Base-by-base conservation (phyloP, 2,888 invertebrate species). In the Cancer borealis region DNA sequence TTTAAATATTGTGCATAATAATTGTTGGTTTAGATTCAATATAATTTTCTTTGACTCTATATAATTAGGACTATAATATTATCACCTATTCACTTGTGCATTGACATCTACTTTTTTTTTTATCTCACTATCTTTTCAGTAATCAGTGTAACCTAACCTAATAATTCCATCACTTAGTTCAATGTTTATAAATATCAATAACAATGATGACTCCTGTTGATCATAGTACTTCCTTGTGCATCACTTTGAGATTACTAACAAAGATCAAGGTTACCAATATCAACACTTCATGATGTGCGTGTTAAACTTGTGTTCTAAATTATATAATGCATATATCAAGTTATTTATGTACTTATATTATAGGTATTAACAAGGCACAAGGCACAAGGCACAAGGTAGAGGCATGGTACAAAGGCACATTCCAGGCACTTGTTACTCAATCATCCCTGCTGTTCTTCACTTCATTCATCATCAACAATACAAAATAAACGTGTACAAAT, bases 351-450 rank as follows among this genome's bases (percentile, higher is more conserved):
- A 84, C 60, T 21, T 21, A 60, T 60, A 39, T 39, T 66, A 66
- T 66, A 14, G 3, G 54, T 54, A 54, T 14, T 54, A 14, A 14
- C 54, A 54, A 54, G 54, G 54, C 54, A 54, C 73, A 26, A 8
- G 73, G 73, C 8, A 79, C 10, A 79, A 79, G 73, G 73, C 73
- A 84, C 84, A 14, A 39, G 73, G 73, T n/a, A 39, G 21, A 84
- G 10, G 17, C 39, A 14, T 8, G 10, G 3, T 39, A 84, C 3
- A 10, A 84, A 84, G 84, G 84, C 79, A 79, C 79, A 79, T n/a
- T 26, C 26, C 8, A 79, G 79, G 79, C 84, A 84, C 84, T 84
- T 84, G 84, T 84, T 84, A 39, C 84, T 84, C 2, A 84, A 39
- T 39, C 39, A 84, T 84, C 84, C 30, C 84, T 84, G 0, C 84